These are phyloP conservation scores for Drosophila neutralis DNA, from an alignment of 2,888 invertebrate genomes.

Conservation along the genomic window DNA sequence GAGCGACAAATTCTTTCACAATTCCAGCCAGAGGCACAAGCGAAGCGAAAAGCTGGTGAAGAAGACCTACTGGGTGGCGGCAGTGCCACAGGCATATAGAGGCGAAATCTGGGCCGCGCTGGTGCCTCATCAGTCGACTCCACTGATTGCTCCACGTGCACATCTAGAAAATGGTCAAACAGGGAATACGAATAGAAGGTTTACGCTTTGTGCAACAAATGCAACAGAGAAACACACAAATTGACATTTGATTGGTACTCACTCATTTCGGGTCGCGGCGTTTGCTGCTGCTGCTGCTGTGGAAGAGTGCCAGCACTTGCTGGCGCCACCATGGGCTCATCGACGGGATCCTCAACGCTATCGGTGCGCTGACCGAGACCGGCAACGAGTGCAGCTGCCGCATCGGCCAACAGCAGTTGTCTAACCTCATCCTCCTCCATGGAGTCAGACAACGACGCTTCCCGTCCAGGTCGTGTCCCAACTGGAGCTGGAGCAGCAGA, in stretches of 20 bases:
- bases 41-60: neutral
- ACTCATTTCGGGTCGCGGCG: constrained; percentile 50
- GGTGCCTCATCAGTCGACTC: constrained; percentile 27
- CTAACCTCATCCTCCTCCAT: constrained; percentile 1
- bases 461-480: neutral
- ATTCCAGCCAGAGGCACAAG: constrained; percentile 6
- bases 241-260: constrained; percentile 18
- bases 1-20: neutral
- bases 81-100: constrained; percentile 67
- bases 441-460: neutral
- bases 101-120: constrained; percentile 60
- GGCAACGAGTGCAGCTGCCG: constrained; percentile 50
- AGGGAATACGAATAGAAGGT: constrained; percentile 2
- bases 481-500: neutral
- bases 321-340: constrained; percentile 72
- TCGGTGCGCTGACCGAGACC: constrained; percentile 29
- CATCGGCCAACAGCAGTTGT: constrained; percentile 21
- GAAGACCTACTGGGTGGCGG: constrained; percentile 69
- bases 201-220: neutral
- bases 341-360: constrained; percentile 78
- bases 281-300: constrained; percentile 33
- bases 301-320: neutral
- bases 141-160: constrained; percentile 30
- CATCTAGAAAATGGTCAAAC: constrained; percentile 62
- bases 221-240: neutral